phyloP scores from a whole-genome alignment of 2,888 invertebrate genomes.

The Rhogogaster chlorosoma region DNA sequence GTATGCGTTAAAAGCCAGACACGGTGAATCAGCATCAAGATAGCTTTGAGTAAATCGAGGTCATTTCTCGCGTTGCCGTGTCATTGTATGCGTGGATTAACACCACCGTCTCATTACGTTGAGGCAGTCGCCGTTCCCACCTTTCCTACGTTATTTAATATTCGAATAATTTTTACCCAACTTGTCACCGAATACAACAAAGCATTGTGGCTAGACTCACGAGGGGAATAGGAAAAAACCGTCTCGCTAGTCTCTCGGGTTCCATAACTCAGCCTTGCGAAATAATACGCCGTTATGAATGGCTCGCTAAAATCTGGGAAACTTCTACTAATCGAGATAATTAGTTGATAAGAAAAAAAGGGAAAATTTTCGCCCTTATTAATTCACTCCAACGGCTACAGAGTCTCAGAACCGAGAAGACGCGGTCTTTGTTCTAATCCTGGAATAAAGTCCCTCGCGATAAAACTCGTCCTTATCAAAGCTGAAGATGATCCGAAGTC shows the following conservation, averaged over 20 bases:
- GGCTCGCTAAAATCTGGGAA: not conserved
- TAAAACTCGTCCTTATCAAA: no score
- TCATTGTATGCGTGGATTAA: not conserved
- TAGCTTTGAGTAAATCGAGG: not conserved
- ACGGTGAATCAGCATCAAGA: not conserved
- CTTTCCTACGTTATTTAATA: conserved; percentile 25
- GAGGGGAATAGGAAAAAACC: not conserved
- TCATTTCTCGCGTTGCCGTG: not conserved
- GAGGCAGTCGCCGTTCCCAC: not conserved
- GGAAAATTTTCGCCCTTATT: not conserved
- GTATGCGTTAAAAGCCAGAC: not conserved
- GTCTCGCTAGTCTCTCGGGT: not conserved
- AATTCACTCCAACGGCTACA: no score
- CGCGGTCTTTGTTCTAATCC: no score
- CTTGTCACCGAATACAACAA: not conserved
- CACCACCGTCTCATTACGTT: not conserved
- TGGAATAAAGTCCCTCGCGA: no score
- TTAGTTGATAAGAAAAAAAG: not conserved
- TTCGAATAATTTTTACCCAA: not conserved
- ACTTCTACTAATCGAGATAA: not conserved
- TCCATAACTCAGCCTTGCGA: conserved; percentile 35
- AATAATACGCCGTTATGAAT: not conserved
- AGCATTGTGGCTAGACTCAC: not conserved
- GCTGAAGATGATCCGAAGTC: no score
- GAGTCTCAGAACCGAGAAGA: no score